Evolutionary conservation across 2,113 vertebrate genomes (phyloP).

Genomic region (Hemiscyllium ocellatum): DNA sequence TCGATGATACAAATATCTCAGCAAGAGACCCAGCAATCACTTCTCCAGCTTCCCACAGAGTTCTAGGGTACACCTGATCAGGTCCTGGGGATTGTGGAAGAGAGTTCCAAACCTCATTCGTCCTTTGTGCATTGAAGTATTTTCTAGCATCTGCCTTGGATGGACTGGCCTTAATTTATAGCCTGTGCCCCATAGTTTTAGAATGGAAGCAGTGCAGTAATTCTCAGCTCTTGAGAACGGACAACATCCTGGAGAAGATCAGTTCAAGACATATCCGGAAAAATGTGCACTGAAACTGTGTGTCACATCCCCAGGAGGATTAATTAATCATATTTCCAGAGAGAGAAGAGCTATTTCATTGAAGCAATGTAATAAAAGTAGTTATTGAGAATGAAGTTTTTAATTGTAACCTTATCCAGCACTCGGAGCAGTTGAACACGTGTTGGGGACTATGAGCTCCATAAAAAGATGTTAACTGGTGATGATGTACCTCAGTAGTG

Average conservation of each 20-base stretch:
- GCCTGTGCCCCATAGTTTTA: no score
- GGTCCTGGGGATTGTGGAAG: no score
- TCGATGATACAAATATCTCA: no score
- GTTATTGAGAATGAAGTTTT: neutral
- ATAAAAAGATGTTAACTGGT: neutral
- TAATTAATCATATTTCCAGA: neutral
- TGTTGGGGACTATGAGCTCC: neutral
- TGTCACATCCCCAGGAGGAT: neutral
- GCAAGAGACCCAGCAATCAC: no score
- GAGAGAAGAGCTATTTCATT: neutral
- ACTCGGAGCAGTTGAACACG: neutral
- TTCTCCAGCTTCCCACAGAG: no score
- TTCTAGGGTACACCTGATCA: no score
- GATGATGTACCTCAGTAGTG: neutral
- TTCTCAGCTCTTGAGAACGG: neutral
- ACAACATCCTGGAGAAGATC: neutral
- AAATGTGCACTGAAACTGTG: neutral
- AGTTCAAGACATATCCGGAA: neutral
- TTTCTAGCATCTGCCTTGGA: no score
- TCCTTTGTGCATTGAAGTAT: no score
- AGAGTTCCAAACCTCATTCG: no score
- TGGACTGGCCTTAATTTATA: no score
- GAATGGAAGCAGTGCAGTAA: neutral
- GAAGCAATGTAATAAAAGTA: neutral
- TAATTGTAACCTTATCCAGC: neutral